Evolutionary conservation across 2,888 invertebrate species (phyloP), one percentile per base, ranked within the genome.

Genomic region (Campaea margaritaria): DNA sequence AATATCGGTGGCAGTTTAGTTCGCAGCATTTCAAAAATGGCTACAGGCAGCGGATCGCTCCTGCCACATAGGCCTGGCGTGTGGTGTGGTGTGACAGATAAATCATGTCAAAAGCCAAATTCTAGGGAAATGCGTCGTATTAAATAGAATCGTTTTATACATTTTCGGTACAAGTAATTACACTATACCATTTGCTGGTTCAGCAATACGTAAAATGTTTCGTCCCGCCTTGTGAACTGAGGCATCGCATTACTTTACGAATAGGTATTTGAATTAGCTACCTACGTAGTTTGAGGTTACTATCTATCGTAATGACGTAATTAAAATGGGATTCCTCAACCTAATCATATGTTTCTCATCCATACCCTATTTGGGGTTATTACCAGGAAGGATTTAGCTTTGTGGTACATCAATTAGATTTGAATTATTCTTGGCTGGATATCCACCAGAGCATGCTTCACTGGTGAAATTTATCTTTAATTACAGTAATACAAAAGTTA

Each of bases 41-140:
- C 87, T 79, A 87, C 87, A 31, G 84, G 75, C 83, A 80, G 78
- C 78, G 78, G 78, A 79, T 81, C 76, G 45, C 60, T 61, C 81
- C 79, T 92, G 91, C 91, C 91, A 92, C 91, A 92, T 92, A 91
- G 73, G 88, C 89, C 85, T 86, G 78, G 79, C 80, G 81, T 84
- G 81, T 90, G 90, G 85, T 21, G 78, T 79, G 79, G 81, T 83
- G 81, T 91, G 91, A 89, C 91, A 89, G 88, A 78, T 87, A 81
- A 68, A 72, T 85, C 83, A 85, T 82, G 87, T 89, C 89, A 89
- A 89, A 87, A 81, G 81, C 76, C 67, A 71, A 76, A 76, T 81
- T 85, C 74, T 72, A 73, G 63, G 72, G 72, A 83, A 85, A 84
- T 87, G 85, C 87, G 85, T 85, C 83, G 80, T 78, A 85, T 76